Percentiles rank a stretch among this genome's conserved stretches.
These are phyloP conservation scores for Aphidius ervi DNA, from an alignment of 1,140 invertebrate species.

Conservation along the genomic window DNA sequence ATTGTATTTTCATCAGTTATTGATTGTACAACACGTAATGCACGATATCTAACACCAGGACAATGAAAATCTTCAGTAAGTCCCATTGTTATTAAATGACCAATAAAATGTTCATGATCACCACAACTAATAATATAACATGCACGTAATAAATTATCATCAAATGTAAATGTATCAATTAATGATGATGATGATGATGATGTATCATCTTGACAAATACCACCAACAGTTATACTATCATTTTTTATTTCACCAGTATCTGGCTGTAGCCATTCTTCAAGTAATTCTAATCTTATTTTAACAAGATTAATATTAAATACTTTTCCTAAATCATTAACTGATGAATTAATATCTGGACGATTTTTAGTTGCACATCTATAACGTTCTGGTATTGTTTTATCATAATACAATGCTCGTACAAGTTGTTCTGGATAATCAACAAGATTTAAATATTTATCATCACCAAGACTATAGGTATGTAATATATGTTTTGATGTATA, in stretches of 20 bases:
- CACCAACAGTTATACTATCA: constrained; percentile 31
- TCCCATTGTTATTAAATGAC: constrained; percentile 41
- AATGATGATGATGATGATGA: constrained; percentile 2
- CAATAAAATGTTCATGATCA: constrained; percentile 25
- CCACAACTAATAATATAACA: constrained; percentile 45
- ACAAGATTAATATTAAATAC: constrained; percentile 40
- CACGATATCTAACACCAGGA: constrained; percentile 39
- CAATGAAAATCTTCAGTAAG: constrained; percentile 35
- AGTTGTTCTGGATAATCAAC: constrained; percentile 38
- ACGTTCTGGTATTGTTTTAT: constrained; percentile 43
- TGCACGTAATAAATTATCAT: constrained; percentile 43
- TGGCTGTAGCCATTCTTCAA: constrained; percentile 46
- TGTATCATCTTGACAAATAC: constrained; percentile 19
- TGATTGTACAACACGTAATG: constrained; percentile 41
- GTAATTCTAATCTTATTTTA: constrained; percentile 37
- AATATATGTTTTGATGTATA: constrained; percentile 46
- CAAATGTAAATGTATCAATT: constrained; percentile 22
- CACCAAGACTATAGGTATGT: constrained; percentile 40
- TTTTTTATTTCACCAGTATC: constrained; percentile 28
- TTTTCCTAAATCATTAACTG: constrained; percentile 33
- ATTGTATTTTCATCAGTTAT: constrained; percentile 35
- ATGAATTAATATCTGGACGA: constrained; percentile 48
- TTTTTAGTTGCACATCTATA: constrained; percentile 29
- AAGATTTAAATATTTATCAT: constrained; percentile 40
- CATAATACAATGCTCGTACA: constrained; percentile 43